Evolutionary conservation across 1,140 invertebrate species (phyloP).

Genomic region (Drosophila ohnishii): DNA sequence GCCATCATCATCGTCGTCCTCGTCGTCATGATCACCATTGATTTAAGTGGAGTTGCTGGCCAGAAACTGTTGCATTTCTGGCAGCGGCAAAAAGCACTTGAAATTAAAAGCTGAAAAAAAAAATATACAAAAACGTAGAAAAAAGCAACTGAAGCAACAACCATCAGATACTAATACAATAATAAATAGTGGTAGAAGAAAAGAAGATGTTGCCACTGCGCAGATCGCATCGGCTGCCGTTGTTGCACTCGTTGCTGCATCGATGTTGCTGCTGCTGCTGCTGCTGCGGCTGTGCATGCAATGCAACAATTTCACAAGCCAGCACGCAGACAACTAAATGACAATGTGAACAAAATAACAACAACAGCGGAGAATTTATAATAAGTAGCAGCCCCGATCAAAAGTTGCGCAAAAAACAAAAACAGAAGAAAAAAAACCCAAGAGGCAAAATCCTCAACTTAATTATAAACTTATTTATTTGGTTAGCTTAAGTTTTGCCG

Average conservation of each 20-base stretch:
- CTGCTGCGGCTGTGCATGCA: slow-evolving; percentile 52
- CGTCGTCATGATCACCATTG: slow-evolving; percentile 59
- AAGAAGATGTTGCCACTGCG: slow-evolving; percentile 72
- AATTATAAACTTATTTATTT: slow-evolving; percentile 80
- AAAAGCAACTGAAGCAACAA: slow-evolving; percentile 45
- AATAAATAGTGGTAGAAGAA: slow-evolving; percentile 62
- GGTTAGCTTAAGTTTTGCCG: slow-evolving; percentile 48
- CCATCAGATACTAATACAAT: slow-evolving; percentile 55
- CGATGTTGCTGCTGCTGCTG: slow-evolving; percentile 11
- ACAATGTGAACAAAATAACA: slow-evolving; percentile 76
- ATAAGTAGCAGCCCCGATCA: slow-evolving; percentile 65
- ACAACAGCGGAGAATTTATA: slow-evolving; percentile 68
- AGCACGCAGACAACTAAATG: slow-evolving; percentile 77
- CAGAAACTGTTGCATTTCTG: slow-evolving; percentile 71
- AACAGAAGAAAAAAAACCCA: background rate
- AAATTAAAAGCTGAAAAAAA: slow-evolving; percentile 46
- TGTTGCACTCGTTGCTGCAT: slow-evolving; percentile 24
- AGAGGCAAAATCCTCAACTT: slow-evolving; percentile 58
- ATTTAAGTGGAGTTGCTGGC: slow-evolving; percentile 65
- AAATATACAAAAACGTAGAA: slow-evolving; percentile 32
- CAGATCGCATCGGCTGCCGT: slow-evolving; percentile 52
- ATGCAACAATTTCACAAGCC: slow-evolving; percentile 80
- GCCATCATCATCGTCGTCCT: slow-evolving; percentile 40
- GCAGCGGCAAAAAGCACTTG: slow-evolving; percentile 55
- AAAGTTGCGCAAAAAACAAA: slow-evolving; percentile 59